Evolutionary conservation across 1,140 invertebrate species (phyloP), one percentile per base, ranked within the genome.

Genomic region (Trichogramma pretiosum): DNA sequence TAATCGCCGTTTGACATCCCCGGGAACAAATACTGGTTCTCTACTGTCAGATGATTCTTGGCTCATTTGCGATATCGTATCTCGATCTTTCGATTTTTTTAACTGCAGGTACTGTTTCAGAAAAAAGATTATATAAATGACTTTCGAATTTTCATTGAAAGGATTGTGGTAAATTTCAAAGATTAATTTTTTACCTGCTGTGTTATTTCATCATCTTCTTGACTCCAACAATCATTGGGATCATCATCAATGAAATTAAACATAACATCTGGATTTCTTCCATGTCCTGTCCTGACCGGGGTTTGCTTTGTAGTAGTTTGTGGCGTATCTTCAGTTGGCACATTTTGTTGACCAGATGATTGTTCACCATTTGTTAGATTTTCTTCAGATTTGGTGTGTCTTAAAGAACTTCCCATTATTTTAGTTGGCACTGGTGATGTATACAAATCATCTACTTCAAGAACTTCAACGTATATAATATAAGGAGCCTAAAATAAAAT

Each of bases 401-500:
- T 74, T 51, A 93, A 69, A 9, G 81, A 82, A 58, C 82, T 83
- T 68, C 84, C 82, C 64, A 87, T 80, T 68, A 81, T 77, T 73
- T 92, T 86, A 32, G 78, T 73, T 51, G 87, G 87, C 38, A 95
- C 75, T 13, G 85, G 80, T 13, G 84, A 84, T 11, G 80, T 83
- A 52, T 87, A 81, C 55, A 92, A 78, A 61, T 96, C 89, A 19
- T 89, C 83, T 24, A 95, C 91, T 71, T 94, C 89, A 13, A 98
- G 72, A 4, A 95, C 90, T 74, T 99, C 96, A 23, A 97, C 87
- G 69, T 98, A 99, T 57, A 99, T 87, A 61, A 98, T 88, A 66
- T 95, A 99, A 0, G 96, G 96, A 34, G 95, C 93, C 85, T 92
- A 65, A 22, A 68, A 72, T 60, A 22, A 52, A 26, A 18, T 19